phyloP scores from a whole-genome alignment of 2,113 vertebrate species.

The Oceanites oceanicus region DNA sequence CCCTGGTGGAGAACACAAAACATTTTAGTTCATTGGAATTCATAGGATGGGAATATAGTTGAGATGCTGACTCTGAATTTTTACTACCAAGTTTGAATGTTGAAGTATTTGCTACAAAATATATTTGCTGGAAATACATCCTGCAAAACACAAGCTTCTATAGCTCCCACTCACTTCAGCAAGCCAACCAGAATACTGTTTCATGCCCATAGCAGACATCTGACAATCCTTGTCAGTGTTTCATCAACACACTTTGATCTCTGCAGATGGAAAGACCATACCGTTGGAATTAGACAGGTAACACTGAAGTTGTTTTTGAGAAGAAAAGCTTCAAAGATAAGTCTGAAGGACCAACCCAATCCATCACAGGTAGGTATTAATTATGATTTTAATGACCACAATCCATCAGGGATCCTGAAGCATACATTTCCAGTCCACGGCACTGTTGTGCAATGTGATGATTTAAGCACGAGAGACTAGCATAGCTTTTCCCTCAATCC shows the following conservation, averaged over 20 bases:
- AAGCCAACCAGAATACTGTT: background rate
- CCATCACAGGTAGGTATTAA: background rate
- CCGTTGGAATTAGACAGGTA: background rate
- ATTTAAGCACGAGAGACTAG: background rate
- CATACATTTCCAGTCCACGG: background rate
- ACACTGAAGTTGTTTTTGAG: background rate
- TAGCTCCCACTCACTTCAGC: background rate
- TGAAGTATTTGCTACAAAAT: background rate
- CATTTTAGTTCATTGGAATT: background rate
- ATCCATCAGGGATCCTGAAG: background rate
- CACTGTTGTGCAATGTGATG: fast-evolving
- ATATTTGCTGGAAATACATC: background rate
- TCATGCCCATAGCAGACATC: background rate
- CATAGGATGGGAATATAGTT: background rate
- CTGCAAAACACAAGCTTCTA: background rate
- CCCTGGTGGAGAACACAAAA: background rate
- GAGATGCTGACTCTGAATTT: background rate
- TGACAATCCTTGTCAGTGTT: background rate
- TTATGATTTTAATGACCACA: background rate
- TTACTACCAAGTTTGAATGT: background rate
- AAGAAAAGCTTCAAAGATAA: background rate
- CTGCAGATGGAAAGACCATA: background rate
- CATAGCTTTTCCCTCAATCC: background rate
- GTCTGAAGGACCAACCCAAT: background rate
- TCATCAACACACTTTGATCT: background rate